Base-by-base conservation (phyloP, 2,797 vertebrate genomes). In the Crocodylus rhombifer region DNA sequence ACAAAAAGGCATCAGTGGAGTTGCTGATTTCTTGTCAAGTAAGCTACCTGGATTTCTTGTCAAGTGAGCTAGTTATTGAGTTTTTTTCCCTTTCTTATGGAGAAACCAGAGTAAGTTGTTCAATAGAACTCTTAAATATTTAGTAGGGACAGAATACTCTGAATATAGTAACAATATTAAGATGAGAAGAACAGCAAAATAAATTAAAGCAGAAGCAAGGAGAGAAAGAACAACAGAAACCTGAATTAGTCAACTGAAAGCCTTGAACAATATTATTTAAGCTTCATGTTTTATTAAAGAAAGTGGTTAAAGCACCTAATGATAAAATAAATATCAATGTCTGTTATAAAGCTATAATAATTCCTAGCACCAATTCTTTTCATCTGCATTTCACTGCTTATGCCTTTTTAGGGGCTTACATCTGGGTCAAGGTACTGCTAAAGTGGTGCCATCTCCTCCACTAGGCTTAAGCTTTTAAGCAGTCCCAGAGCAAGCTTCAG, bases 81-180 rank as follows among this genome's bases (percentile, higher is more conserved):
- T 67, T 87, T 81, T 63, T 93, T 81, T 51, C 42, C 64, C 67
- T 94, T 96, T 55, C 84, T 94, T 96, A 84, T 76, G 30, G 92
- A 87, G 83, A 97, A 95, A 87, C 28, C 63, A 85, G 84, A 76
- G 95, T 85, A 33, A 61, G 51, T 77, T 97, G 96, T 96, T 91
- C 91, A 92, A 97, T 89, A 94, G 30, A 97, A 82, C 3, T 28
- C 92, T 95, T 94, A 94, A 95, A 96, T 95, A 95, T 75, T 94
- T 97, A 94, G 51, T 89, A 64, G 89, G 78, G 16, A 10, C 3
- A 96, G 74, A 73, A 87, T 90, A 89, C 79, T 67, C 88, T 86
- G 55, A 95, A 20, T 71, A 62, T 73, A 12, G 58, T 63, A 73
- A 86, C 62, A 84, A 67, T 73, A 57, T 36, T 85, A 90, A 94